Evolutionary conservation across 1,140 invertebrate genomes (phyloP).

Genomic region (Acyrthosiphon pisum): DNA sequence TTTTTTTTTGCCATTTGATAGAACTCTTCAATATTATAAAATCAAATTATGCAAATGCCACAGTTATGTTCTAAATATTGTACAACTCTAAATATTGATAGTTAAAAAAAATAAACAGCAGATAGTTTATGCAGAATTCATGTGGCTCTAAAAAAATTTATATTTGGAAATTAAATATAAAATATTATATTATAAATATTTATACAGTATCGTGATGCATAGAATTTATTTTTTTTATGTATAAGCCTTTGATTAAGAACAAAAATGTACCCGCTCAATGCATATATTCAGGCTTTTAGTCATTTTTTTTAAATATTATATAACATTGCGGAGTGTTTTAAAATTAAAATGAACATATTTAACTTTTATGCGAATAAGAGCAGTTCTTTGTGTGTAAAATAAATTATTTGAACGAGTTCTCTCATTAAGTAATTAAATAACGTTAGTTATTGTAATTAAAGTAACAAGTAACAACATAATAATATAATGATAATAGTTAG

Average conservation of each 20-base stretch:
- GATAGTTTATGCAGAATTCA: neutral
- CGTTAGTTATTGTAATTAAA: neutral
- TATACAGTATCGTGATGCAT: no score
- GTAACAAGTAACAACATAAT: neutral
- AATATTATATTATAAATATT: no score
- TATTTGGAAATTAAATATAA: neutral
- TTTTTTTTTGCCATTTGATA: no score
- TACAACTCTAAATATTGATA: no score
- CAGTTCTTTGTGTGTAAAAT: neutral
- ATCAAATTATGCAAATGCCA: no score
- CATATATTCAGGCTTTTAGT: no score
- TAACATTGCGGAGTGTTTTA: neutral
- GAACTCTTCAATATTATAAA: no score
- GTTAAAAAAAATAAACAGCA: no score
- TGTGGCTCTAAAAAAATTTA: neutral
- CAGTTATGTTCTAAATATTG: no score
- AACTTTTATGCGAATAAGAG: neutral
- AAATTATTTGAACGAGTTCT: neutral
- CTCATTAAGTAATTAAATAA: neutral
- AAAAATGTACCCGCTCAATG: neutral
- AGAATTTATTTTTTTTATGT: neutral
- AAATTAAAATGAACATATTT: neutral
- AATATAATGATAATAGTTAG: neutral
- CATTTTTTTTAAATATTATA: neutral
- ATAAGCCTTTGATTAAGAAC: neutral